phyloP scores from a whole-genome alignment of 2,113 vertebrate species.

The Gallinago undulata region DNA sequence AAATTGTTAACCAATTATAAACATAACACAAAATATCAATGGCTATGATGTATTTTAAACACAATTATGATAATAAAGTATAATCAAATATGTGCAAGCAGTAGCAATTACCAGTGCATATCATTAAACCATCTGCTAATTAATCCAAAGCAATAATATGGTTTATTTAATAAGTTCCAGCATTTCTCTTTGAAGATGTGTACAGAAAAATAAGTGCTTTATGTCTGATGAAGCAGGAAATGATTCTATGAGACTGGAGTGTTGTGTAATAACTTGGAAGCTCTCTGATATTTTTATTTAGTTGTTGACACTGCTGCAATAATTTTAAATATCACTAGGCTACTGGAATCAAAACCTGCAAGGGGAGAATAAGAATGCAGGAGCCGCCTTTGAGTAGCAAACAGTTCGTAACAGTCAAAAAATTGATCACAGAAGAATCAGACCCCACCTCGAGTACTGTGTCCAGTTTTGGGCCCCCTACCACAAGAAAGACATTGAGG shows the following conservation, averaged over 20 bases:
- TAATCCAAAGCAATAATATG: constrained; percentile 48
- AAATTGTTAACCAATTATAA: constrained; percentile 49
- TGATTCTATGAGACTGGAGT: neutral
- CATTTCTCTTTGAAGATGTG: constrained; percentile 39
- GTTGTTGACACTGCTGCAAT: neutral
- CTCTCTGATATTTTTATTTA: constrained; percentile 10
- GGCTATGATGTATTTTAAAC: constrained; percentile 62
- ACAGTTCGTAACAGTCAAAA: neutral
- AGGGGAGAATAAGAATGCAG: neutral
- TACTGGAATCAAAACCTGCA: neutral
- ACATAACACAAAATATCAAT: constrained; percentile 44
- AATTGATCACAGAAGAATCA: neutral
- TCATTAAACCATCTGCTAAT: constrained; percentile 63
- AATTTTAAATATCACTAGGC: neutral
- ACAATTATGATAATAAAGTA: constrained; percentile 52
- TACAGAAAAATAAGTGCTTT: constrained; percentile 25
- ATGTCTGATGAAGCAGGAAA: constrained; percentile 29
- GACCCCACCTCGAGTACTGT: no score
- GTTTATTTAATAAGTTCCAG: constrained; percentile 56
- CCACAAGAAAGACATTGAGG: no score
- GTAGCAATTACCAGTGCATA: constrained; percentile 59
- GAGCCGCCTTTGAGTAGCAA: neutral
- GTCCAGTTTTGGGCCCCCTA: no score
- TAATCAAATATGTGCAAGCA: constrained; percentile 57
- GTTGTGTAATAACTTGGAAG: neutral